phyloP scores from a whole-genome alignment of 2,797 vertebrate genomes.

The Lerista edwardsae region DNA sequence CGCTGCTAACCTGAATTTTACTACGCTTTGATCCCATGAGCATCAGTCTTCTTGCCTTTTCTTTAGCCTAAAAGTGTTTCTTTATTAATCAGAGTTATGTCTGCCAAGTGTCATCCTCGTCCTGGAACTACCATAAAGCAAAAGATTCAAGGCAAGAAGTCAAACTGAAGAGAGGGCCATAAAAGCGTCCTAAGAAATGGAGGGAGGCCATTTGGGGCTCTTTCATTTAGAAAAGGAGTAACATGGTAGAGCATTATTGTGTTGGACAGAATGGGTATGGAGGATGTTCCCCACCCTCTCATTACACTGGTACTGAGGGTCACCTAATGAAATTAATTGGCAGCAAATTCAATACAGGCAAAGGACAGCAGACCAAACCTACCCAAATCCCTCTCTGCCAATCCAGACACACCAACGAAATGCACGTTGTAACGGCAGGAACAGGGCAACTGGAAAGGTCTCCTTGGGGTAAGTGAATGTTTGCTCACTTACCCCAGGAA shows the following conservation, averaged over 20 bases:
- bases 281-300: too few species aligned
- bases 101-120: not conserved
- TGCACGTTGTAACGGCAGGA: too few species aligned
- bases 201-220: not conserved
- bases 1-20: slow-evolving; percentile 40
- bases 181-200: not conserved
- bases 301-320: not conserved
- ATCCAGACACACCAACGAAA: not conserved
- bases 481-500: too few species aligned
- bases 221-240: not conserved
- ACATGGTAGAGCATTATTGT: not conserved
- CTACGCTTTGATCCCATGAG: not conserved
- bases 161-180: not conserved
- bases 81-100: not conserved
- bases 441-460: too few species aligned
- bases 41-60: slow-evolving; percentile 35
- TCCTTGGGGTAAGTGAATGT: too few species aligned
- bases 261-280: not conserved
- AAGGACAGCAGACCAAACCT: too few species aligned
- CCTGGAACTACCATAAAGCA: not conserved
- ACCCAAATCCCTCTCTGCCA: too few species aligned
- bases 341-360: not conserved
- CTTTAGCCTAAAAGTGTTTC: slow-evolving; percentile 28
- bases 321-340: not conserved
- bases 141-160: not conserved